phyloP scores from a whole-genome alignment of 2,888 invertebrate species.

The Strigamia maritima region DNA sequence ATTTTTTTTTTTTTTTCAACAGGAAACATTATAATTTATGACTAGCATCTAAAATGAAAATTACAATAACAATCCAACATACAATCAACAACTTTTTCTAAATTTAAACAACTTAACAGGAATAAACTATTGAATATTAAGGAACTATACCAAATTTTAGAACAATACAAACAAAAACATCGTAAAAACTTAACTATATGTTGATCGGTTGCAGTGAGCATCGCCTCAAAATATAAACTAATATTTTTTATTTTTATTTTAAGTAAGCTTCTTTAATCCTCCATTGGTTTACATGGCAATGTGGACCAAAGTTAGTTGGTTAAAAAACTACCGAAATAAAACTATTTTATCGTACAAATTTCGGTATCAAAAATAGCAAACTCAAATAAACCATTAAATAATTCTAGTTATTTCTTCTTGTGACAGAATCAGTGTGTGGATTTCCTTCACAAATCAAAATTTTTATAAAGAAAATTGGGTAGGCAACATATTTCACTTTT shows the following conservation, averaged over 20 bases:
- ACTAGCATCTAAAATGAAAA: constrained; percentile 22
- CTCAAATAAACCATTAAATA: no score
- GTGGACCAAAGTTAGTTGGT: no score
- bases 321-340: no score
- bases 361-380: no score
- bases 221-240: no score
- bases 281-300: no score
- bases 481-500: background rate
- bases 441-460: no score
- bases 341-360: no score
- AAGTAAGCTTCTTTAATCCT: no score
- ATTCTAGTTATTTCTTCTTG: background rate
- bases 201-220: background rate
- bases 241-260: no score
- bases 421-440: no score
- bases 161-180: background rate
- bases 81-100: background rate
- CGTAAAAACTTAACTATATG: background rate
- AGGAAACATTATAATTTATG: constrained; percentile 20
- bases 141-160: constrained; percentile 14
- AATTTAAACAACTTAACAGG: background rate
- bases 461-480: background rate
- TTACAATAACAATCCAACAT: constrained; percentile 11
- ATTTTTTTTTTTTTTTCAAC: background rate
- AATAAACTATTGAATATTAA: constrained; percentile 13